Percentiles rank a stretch among this genome's conserved stretches.
Conservation (phyloP, 1,140 invertebrate species). For the Phymastichus coffea region DNA sequence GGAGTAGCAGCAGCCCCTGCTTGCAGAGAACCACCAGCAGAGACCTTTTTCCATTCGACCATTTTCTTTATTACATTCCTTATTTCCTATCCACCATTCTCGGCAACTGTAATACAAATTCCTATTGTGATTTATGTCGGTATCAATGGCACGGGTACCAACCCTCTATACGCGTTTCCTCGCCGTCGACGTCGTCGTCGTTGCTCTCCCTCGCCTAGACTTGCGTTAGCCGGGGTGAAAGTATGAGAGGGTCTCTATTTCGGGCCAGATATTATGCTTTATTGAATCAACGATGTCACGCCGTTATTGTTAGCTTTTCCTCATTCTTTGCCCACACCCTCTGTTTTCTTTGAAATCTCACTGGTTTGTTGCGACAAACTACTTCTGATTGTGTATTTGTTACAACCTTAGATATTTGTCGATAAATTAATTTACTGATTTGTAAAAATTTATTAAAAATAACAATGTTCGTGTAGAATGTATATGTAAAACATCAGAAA, state of each 20-base stretch:
- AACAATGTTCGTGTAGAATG: too few species aligned
- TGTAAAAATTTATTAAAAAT: too few species aligned
- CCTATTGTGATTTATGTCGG: constrained; percentile 60
- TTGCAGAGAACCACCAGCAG: too few species aligned
- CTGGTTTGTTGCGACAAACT: too few species aligned
- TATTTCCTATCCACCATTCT: constrained; percentile 57
- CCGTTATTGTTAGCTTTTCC: constrained; percentile 42
- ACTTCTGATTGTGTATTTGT: constrained; percentile 3
- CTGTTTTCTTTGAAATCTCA: background rate
- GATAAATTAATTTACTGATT: background rate
- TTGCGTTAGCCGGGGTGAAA: background rate
- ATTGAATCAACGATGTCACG: constrained; percentile 48
- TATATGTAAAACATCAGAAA: too few species aligned
- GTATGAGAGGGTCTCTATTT: background rate
- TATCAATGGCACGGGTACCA: constrained; percentile 52
- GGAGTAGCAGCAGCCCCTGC: background rate
- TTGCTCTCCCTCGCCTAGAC: background rate
- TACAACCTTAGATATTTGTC: constrained; percentile 26
- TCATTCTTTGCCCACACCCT: constrained; percentile 11
- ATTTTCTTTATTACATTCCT: constrained; percentile 61
- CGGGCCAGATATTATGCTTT: constrained; percentile 46
- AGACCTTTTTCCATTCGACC: constrained; percentile 42
- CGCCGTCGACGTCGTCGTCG: background rate
- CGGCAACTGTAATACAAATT: constrained; percentile 60
- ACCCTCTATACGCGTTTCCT: constrained; percentile 30